Evolutionary conservation across 2,113 vertebrate genomes (phyloP).

Genomic region (Eclectus roratus): DNA sequence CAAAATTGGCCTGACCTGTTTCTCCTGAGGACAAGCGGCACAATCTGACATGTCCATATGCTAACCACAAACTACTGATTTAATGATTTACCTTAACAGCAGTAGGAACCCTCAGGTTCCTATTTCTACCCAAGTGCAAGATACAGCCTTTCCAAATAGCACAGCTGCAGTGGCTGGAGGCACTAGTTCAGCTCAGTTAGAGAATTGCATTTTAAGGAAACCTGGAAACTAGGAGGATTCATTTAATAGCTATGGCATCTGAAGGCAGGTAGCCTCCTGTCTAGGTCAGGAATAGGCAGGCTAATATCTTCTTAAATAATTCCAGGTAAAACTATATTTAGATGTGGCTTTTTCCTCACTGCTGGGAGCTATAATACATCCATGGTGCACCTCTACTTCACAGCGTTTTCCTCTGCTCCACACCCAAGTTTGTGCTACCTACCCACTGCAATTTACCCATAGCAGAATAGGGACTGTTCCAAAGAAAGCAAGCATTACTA

Average conservation of each 20-base stretch:
- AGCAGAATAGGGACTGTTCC: background rate
- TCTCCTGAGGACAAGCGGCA: background rate
- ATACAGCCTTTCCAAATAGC: background rate
- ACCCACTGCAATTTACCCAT: background rate
- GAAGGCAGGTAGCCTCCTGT: background rate
- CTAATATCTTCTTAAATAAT: background rate
- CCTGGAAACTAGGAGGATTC: background rate
- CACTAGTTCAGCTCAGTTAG: background rate
- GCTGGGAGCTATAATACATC: background rate
- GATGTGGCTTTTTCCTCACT: background rate
- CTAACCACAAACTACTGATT: background rate
- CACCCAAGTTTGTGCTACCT: background rate
- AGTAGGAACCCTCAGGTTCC: background rate
- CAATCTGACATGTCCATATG: background rate
- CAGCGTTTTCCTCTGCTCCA: background rate
- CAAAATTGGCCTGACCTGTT: background rate
- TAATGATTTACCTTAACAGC: background rate
- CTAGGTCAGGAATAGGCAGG: background rate
- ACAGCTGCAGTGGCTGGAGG: background rate
- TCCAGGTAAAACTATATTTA: background rate
- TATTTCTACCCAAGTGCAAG: background rate
- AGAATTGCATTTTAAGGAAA: background rate
- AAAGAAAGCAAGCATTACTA: background rate
- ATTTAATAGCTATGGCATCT: background rate
- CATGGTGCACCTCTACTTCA: background rate